Conservation (phyloP, 2,888 invertebrate species). For the Philaethria dido region DNA sequence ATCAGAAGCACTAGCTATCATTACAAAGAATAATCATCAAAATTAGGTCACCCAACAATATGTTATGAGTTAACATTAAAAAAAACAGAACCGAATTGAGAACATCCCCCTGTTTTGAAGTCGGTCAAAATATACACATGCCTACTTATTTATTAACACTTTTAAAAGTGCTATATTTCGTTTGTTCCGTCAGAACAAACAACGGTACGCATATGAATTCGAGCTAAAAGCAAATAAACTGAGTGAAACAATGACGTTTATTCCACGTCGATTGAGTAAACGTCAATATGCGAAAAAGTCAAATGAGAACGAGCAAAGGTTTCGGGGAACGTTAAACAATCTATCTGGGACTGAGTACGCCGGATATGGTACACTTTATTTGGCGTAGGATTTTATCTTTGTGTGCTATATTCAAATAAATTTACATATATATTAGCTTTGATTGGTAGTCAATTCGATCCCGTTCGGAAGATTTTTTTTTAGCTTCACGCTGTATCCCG, state of each 20-base stretch:
- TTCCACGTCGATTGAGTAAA: constrained; percentile 22
- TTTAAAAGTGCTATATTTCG: constrained; percentile 5
- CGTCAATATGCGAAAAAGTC: constrained; percentile 17
- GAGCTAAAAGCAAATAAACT: constrained; percentile 27
- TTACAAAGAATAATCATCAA: too few species aligned
- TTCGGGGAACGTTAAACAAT: background rate
- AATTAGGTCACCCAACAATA: too few species aligned
- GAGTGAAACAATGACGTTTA: constrained; percentile 24
- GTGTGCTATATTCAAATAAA: background rate
- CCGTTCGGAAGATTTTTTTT: too few species aligned
- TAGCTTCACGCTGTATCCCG: too few species aligned
- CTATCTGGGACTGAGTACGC: background rate
- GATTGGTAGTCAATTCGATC: too few species aligned
- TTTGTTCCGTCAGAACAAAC: constrained; percentile 10
- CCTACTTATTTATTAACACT: background rate
- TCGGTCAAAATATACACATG: too few species aligned
- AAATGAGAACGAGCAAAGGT: constrained; percentile 14
- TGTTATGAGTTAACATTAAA: too few species aligned
- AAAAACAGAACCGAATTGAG: too few species aligned
- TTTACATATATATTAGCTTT: background rate
- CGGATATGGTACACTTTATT: background rate
- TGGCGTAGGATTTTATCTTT: background rate
- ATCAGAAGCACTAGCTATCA: too few species aligned
- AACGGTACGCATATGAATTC: constrained; percentile 7
- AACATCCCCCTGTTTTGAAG: too few species aligned